Base-by-base conservation (phyloP, 2,888 invertebrate genomes). In the Lasioglossum calceatum region DNA sequence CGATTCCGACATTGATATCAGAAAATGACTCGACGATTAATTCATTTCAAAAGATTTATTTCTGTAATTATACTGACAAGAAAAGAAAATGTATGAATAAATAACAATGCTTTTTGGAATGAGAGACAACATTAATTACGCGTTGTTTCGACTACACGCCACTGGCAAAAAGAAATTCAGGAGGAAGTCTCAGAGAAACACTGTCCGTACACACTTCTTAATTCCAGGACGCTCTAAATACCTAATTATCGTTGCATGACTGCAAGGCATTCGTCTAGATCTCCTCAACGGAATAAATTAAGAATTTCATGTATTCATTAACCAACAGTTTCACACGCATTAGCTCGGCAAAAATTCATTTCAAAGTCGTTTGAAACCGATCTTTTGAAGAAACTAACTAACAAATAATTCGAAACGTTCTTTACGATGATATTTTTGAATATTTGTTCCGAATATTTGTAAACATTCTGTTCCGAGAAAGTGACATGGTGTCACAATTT, bases 201-300 rank as follows among this genome's bases (percentile, higher is more conserved):
- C 71, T 77, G 72, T 67, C 70, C 74, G 85, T 85, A 82, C 19
- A 71, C 74, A 42, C 88, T 89, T 93, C 91, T 90, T 92, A 92
- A 93, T 92, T 92, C 91, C 92, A 92, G 89, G 86, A 89, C 87
- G 93, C 87, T 90, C 93, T 92, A 92, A 93, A 94, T 94, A 92
- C 93, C 90, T 89, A 92, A 90, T 93, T 94, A 93, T 91, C 90
- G 91, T 91, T 91, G 92, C 93, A 92, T 92, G 92, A 93, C 93
- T 92, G 67, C 85, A 39, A 61, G 42, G 67, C 75, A 71, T 61
- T 78, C 67, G 72, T 44, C 64, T 23, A 23, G 61, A 79, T 54
- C 61, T 72, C 64, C 32, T 76, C 19, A 54, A 1, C 36, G 39
- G 50, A 78, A 76, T 72, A 54, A 10, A n/a, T 61, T 12, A 23